Percentiles rank a stretch among this genome's conserved stretches.
Conservation (phyloP, 2,113 vertebrate genomes). For the Dasyornis broadbenti region DNA sequence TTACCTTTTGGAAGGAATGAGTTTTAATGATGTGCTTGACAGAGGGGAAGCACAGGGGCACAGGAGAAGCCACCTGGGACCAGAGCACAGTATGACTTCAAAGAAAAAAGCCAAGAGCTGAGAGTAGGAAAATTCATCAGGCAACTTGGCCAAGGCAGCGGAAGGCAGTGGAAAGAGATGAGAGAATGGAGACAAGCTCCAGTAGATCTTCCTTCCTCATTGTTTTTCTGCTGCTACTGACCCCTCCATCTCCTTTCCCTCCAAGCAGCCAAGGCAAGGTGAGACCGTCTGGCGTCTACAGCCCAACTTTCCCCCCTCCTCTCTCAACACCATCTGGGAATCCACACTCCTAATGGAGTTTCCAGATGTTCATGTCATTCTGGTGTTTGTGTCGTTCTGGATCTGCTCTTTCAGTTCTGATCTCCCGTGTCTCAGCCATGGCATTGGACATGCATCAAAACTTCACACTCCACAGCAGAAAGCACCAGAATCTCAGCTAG, state of each 20-base stretch:
- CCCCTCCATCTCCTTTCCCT: constrained; percentile 1
- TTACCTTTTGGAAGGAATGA: constrained; percentile 21
- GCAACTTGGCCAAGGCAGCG: background rate
- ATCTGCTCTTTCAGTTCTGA: constrained; percentile 8
- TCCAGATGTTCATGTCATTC: constrained; percentile 33
- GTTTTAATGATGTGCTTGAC: constrained; percentile 43
- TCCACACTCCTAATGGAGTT: constrained; percentile 7
- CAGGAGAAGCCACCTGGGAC: constrained; percentile 19
- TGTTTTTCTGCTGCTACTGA: constrained; percentile 26
- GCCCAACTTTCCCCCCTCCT: background rate
- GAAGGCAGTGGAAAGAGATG: constrained; percentile 21
- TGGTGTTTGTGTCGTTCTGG: constrained; percentile 5
- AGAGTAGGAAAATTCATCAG: constrained; percentile 56
- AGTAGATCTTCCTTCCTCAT: constrained; percentile 32
- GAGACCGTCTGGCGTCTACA: constrained; percentile 32
- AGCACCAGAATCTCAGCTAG: background rate
- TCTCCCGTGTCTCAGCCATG: background rate
- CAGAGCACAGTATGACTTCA: background rate
- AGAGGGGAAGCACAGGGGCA: constrained; percentile 29
- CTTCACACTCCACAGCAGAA: background rate
- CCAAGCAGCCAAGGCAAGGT: constrained; percentile 21
- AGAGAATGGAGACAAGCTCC: constrained; percentile 32
- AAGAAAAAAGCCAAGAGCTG: constrained; percentile 15
- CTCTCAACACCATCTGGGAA: constrained; percentile 22
- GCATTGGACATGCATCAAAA: background rate